Evolutionary conservation across 2,888 invertebrate species (phyloP).

Genomic region (Beris morrisii): DNA sequence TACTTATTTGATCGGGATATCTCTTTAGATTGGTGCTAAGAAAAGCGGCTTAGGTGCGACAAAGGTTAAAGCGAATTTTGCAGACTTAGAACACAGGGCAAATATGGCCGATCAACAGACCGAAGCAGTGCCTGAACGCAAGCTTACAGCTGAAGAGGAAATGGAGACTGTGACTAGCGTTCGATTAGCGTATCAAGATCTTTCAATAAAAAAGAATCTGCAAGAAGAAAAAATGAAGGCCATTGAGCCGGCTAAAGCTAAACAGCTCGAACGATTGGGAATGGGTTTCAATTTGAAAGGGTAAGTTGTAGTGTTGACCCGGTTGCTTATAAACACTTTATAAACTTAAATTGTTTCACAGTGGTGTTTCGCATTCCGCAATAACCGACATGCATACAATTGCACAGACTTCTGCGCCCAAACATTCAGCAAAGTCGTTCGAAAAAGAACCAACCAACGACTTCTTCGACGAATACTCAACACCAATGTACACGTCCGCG

Average conservation of each 20-base stretch:
- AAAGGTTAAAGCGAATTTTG: conserved; percentile 89
- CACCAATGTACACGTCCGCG: conserved; percentile 45
- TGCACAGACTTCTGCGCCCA: conserved; percentile 73
- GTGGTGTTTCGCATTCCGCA: conserved; percentile 82
- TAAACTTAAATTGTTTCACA: conserved; percentile 47
- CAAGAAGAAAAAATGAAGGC: conserved; percentile 72
- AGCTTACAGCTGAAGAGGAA: conserved; percentile 64
- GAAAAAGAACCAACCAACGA: conserved; percentile 50
- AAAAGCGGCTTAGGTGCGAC: conserved; percentile 93
- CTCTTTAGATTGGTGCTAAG: conserved; percentile 73
- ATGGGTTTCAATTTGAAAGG: conserved; percentile 71
- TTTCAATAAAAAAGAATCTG: conserved; percentile 68
- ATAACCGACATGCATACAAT: conserved; percentile 88
- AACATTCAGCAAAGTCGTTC: conserved; percentile 54
- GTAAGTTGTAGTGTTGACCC: conserved; percentile 38
- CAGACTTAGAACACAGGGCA: conserved; percentile 90
- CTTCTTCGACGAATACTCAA: conserved; percentile 51
- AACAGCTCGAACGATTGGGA: conserved; percentile 88
- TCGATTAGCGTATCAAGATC: conserved; percentile 77
- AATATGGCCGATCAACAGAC: conserved; percentile 79
- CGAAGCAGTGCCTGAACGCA: conserved; percentile 50
- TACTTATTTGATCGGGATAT: conserved; percentile 28
- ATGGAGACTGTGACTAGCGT: conserved; percentile 69
- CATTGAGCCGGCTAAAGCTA: conserved; percentile 80
- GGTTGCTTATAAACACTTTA: conserved; percentile 22